Percentiles rank a stretch among this genome's conserved stretches.
These are phyloP conservation scores for Drosophila pseudotalamancana DNA, from an alignment of 2,888 invertebrate genomes.

Conservation along the genomic window DNA sequence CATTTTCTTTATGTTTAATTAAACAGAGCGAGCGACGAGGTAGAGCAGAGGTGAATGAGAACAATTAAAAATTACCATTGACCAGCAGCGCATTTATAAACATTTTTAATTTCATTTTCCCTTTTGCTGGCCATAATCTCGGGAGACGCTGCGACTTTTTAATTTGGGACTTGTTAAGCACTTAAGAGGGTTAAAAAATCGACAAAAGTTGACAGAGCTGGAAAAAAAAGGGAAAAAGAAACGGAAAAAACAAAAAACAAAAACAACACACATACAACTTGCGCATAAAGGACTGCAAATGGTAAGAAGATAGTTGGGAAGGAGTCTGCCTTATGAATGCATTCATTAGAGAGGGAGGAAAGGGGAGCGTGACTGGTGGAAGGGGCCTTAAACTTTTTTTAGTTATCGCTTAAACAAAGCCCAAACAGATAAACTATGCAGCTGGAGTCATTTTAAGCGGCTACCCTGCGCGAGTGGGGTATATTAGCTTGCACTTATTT, in stretches of 20 bases:
- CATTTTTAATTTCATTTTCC: slow-evolving; percentile 55
- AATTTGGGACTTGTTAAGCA: slow-evolving; percentile 81
- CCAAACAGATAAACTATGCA: slow-evolving; percentile 37
- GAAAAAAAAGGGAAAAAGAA: slow-evolving; percentile 17
- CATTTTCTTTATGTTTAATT: slow-evolving; percentile 52
- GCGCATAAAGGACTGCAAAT: slow-evolving; percentile 51
- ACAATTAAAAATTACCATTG: slow-evolving; percentile 73
- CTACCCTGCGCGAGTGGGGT: slow-evolving; percentile 11
- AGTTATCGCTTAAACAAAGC: slow-evolving; percentile 69
- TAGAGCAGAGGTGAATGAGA: slow-evolving; percentile 35
- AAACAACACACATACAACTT: slow-evolving; percentile 5
- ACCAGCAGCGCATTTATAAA: slow-evolving; percentile 73
- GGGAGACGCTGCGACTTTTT: slow-evolving; percentile 70
- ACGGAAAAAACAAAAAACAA: slow-evolving; percentile 12
- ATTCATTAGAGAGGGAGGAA: slow-evolving; percentile 51
- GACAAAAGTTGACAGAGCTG: slow-evolving; percentile 69
- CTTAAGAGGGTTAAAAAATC: slow-evolving; percentile 80
- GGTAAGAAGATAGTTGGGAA: slow-evolving; percentile 19
- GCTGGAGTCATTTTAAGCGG: slow-evolving; percentile 7
- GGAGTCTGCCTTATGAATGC: slow-evolving; percentile 62
- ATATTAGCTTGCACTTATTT: too few species aligned
- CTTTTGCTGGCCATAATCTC: slow-evolving; percentile 59
- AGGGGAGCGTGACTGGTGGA: not conserved
- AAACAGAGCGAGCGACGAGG: slow-evolving; percentile 16
- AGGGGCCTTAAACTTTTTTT: slow-evolving; percentile 61